phyloP scores from a whole-genome alignment of 2,797 vertebrate species.

The Coreius guichenoti region DNA sequence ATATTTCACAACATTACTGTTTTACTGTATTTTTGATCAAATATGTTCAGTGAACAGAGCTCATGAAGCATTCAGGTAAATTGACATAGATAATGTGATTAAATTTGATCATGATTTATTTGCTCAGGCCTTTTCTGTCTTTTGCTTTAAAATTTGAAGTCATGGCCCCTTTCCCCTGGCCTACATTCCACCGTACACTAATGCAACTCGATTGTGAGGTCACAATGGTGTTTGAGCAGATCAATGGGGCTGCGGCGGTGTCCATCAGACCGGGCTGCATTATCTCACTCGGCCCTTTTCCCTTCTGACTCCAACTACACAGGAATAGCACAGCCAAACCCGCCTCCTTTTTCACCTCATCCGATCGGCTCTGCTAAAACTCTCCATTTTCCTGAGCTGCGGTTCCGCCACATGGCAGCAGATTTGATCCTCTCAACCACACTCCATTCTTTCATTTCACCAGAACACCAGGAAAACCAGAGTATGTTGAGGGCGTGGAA shows the following conservation, averaged over 20 bases:
- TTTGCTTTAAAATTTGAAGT: conserved; percentile 56
- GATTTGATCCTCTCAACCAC: conserved; percentile 69
- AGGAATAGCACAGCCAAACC: conserved; percentile 65
- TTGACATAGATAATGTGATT: conserved; percentile 11
- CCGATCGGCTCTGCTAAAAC: conserved; percentile 68
- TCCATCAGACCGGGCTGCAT: conserved; percentile 63
- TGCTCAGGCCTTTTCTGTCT: conserved; percentile 6
- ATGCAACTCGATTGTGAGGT: conserved; percentile 61
- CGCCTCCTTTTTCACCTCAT: conserved; percentile 61
- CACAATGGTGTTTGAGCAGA: conserved; percentile 60
- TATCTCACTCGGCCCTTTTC: conserved; percentile 64
- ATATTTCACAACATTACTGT: background rate
- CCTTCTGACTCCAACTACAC: conserved; percentile 60
- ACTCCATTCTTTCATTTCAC: conserved; percentile 64
- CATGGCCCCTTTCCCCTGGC: conserved; percentile 44
- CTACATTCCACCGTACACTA: conserved; percentile 54
- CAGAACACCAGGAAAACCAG: conserved; percentile 59
- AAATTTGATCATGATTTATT: conserved; percentile 6
- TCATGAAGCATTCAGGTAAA: conserved; percentile 49
- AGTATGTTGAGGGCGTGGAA: conserved; percentile 59
- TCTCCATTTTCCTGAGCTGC: conserved; percentile 50
- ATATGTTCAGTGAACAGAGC: conserved; percentile 57
- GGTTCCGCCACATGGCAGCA: conserved; percentile 51
- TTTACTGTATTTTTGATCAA: background rate
- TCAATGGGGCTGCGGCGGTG: conserved; percentile 64